Conservation (phyloP, 1,140 invertebrate genomes). For the Aphis craccivora region DNA sequence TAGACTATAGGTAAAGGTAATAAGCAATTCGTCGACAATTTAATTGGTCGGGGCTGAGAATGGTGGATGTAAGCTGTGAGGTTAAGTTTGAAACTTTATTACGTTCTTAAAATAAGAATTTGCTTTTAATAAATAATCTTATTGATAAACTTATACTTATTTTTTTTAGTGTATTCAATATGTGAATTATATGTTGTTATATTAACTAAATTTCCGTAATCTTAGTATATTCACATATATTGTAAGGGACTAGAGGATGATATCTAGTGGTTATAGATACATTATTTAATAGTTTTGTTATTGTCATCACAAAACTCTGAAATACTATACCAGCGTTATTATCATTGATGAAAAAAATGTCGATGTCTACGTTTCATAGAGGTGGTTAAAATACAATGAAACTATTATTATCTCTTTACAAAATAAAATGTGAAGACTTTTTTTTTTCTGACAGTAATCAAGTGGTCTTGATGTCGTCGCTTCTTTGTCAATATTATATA, state of each 20-base stretch:
- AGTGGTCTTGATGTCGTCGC: too few species aligned
- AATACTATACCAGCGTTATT: background rate
- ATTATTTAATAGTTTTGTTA: background rate
- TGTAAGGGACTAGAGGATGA: background rate
- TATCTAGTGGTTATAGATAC: background rate
- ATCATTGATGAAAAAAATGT: background rate
- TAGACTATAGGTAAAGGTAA: too few species aligned
- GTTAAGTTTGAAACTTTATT: background rate
- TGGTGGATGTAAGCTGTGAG: background rate
- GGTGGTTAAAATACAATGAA: background rate
- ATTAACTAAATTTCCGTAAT: background rate
- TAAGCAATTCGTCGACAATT: background rate
- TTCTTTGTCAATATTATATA: too few species aligned
- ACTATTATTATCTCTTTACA: background rate
- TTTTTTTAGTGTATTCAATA: background rate
- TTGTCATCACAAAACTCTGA: background rate
- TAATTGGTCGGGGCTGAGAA: background rate
- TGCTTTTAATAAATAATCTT: background rate
- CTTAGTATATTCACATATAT: background rate
- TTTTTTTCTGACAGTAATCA: too few species aligned
- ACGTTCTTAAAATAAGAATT: background rate
- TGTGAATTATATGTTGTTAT: background rate
- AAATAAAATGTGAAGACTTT: too few species aligned
- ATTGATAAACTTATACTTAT: background rate
- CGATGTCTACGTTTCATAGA: background rate